Conservation (phyloP, 2,797 vertebrate genomes). For the Amazona ochrocephala region DNA sequence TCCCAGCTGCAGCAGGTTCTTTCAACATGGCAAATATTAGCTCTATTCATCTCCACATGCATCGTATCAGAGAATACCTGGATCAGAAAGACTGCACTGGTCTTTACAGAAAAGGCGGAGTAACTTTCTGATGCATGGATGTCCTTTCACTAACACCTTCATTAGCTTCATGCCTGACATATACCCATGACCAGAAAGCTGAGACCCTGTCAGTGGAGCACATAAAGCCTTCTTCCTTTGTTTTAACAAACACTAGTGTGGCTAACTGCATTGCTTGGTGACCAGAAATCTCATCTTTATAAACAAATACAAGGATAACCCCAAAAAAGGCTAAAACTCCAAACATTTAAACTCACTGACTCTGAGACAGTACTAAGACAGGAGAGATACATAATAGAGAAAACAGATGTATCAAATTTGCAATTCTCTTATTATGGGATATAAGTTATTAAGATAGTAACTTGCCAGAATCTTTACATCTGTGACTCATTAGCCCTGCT, state of each 20-base stretch:
- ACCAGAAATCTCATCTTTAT: slow-evolving; percentile 11
- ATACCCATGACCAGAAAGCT: neutral
- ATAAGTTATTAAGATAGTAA: slow-evolving; percentile 73
- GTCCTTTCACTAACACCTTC: neutral
- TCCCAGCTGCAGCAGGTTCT: neutral
- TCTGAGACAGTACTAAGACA: slow-evolving; percentile 37
- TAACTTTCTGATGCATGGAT: neutral
- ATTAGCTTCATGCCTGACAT: neutral
- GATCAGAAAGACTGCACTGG: neutral
- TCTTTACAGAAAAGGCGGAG: neutral
- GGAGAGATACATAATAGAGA: slow-evolving; percentile 59
- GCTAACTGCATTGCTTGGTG: neutral
- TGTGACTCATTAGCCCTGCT: slow-evolving; percentile 80
- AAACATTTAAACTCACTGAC: neutral
- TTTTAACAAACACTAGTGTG: neutral
- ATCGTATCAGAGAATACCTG: neutral
- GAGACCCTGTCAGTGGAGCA: neutral
- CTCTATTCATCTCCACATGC: neutral
- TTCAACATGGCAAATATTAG: neutral
- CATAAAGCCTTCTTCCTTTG: neutral
- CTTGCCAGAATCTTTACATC: slow-evolving; percentile 74
- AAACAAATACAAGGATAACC: slow-evolving; percentile 34
- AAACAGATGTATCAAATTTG: slow-evolving; percentile 74
- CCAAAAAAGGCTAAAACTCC: slow-evolving; percentile 21
- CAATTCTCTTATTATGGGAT: slow-evolving; percentile 72